Conservation (phyloP, 1,140 invertebrate species). For the Drosophila elegans region DNA sequence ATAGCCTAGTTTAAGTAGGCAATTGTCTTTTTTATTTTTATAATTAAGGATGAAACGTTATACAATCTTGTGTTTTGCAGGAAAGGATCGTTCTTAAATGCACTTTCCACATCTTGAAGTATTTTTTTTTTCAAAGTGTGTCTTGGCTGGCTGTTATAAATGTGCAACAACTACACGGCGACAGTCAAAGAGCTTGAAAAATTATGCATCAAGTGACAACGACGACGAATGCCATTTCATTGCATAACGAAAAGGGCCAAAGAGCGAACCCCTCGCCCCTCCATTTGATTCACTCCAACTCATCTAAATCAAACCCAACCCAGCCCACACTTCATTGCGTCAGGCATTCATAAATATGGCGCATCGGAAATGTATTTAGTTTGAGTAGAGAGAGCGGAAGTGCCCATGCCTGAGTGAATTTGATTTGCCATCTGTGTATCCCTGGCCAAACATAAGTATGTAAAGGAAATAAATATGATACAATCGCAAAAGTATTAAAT, state of each 20-base stretch:
- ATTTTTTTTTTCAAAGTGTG: constrained; percentile 6
- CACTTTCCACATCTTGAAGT: not conserved
- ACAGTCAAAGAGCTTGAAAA: constrained; percentile 71
- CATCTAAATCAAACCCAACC: constrained; percentile 22
- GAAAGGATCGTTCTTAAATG: too few species aligned
- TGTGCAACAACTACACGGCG: constrained; percentile 72
- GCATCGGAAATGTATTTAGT: constrained; percentile 75
- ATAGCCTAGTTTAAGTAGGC: not conserved
- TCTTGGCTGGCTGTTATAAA: constrained; percentile 59
- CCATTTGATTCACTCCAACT: constrained; percentile 1
- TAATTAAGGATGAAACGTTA: too few species aligned
- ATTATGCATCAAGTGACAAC: constrained; percentile 77
- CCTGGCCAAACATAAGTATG: constrained; percentile 31
- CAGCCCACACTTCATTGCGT: constrained; percentile 32
- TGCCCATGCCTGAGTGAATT: constrained; percentile 63
- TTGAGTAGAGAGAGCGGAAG: constrained; percentile 58
- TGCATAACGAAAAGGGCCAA: constrained; percentile 34
- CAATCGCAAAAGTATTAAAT: constrained; percentile 39
- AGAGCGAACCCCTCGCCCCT: not conserved
- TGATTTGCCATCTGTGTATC: constrained; percentile 54
- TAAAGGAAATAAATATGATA: constrained; percentile 45
- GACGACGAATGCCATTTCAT: constrained; percentile 58
- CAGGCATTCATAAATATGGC: constrained; percentile 62
- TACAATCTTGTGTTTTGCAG: too few species aligned
- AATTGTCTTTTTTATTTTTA: too few species aligned